phyloP scores from a whole-genome alignment of 2,113 vertebrate species.

The Rhinolophus sinicus region DNA sequence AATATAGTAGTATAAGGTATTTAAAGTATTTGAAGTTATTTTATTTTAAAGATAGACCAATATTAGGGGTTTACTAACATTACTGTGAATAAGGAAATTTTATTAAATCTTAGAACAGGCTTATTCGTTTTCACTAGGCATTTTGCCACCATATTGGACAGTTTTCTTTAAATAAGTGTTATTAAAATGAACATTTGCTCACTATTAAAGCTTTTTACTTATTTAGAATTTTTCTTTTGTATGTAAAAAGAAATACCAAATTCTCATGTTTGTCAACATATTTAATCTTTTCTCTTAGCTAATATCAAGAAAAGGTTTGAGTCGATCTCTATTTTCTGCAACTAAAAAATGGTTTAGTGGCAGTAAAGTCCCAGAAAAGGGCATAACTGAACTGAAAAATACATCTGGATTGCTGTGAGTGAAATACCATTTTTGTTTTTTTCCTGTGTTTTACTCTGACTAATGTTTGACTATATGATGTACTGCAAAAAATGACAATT shows the following conservation, averaged over 20 bases:
- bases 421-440: constrained; percentile 23
- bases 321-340: constrained; percentile 96
- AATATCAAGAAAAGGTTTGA: constrained; percentile 97
- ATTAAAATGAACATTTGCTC: constrained; percentile 41
- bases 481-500: background rate
- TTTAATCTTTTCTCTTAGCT: constrained; percentile 86
- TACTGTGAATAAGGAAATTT: background rate
- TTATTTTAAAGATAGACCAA: background rate
- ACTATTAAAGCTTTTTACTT: constrained; percentile 51
- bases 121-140: background rate
- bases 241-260: constrained; percentile 22
- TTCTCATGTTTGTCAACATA: constrained; percentile 37
- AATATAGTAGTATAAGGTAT: constrained; percentile 12
- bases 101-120: background rate
- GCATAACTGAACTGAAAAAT: constrained; percentile 94
- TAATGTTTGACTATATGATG: background rate
- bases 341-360: constrained; percentile 99
- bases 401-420: constrained; percentile 95
- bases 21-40: constrained; percentile 15
- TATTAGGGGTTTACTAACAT: constrained; percentile 23
- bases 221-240: constrained; percentile 41
- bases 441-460: constrained; percentile 1
- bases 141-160: background rate
- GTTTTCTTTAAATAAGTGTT: constrained; percentile 15
- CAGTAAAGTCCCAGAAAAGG: constrained; percentile 97